phyloP scores from a whole-genome alignment of 2,113 vertebrate genomes.

The Bos taurus region ARS-UCD2.0 NC_037340.1:57438001-57438500 shows the following conservation, averaged over 20 bases:
- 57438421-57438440: not conserved
- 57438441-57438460: not conserved
- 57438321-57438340: not conserved
- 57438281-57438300: not conserved
- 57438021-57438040: not conserved
- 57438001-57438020: not conserved
- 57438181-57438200: not conserved
- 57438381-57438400: not conserved
- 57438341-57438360: too few species aligned
- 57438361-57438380: not conserved
- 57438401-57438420: not conserved
- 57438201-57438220: not conserved
- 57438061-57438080: not conserved
- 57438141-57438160: too few species aligned
- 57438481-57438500: not conserved
- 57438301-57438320: too few species aligned
- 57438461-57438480: not conserved
- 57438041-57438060: not conserved
- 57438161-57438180: not conserved
- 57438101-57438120: not conserved
- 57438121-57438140: not conserved
- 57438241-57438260: too few species aligned
- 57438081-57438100: not conserved
- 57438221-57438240: not conserved
- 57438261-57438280: not conserved